Base-by-base conservation (phyloP, 2,797 vertebrate species). In the Stomatorhinus walkeri region DNA sequence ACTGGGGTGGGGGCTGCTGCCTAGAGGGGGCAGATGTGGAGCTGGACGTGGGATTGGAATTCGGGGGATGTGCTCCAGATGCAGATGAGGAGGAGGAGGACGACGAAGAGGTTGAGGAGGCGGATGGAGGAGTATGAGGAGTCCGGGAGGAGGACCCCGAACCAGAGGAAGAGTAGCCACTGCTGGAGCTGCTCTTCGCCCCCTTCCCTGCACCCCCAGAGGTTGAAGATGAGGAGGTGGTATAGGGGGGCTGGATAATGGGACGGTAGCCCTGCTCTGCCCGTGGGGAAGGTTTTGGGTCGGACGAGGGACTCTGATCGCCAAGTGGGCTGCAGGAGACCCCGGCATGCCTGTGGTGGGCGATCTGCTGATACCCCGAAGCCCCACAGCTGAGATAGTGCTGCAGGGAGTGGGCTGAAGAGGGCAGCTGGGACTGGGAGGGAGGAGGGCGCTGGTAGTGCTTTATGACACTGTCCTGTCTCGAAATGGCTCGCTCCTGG, bases 391-490 rank as follows among this genome's bases (percentile, higher is more conserved):
- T 98, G 91, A 99, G 95, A 92, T 98, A 99, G 91, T 99, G 98
- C 96, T 99, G 97, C 8, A 99, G 96, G 85, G 97, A 96, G 89
- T 98, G 97, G 54, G 97, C 95, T 0, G 97, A 96, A 16, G 97
- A 96, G 0, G 97, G 96, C 0, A 97, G 94, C 1, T 97, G 96
- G 0, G 97, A 94, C 91, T 98, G 97, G 2, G 97, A 93, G 0
- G 96, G 96, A 5, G 95, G 96, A 0, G 98, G 97, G 84, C 97
- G 95, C 94, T 98, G 97, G 95, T 98, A 98, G 96, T 98, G 97
- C 93, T 98, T 98, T 90, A 98, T 98, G 81, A 98, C 97, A 0
- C 97, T 98, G 95, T 98, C 97, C 93, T 98, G 97, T 19, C 97
- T 94, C 9, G 97, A 97, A n/a, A 98, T 95, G n/a, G 97, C 96